Percentiles rank a stretch among this genome's conserved stretches.
These are phyloP conservation scores for Solea solea DNA, from an alignment of 2,113 vertebrate genomes.

Conservation along the genomic window DNA sequence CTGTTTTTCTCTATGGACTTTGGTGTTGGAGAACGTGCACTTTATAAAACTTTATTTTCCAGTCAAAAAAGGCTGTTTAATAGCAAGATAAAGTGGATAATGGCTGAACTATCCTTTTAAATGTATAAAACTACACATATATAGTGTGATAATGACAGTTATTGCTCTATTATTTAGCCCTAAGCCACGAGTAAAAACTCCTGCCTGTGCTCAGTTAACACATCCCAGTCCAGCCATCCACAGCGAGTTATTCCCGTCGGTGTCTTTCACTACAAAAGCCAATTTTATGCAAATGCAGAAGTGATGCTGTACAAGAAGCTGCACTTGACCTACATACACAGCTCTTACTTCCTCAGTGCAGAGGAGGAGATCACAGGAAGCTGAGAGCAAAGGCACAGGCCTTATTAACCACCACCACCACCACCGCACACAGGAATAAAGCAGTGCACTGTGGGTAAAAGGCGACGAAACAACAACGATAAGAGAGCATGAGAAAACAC, in stretches of 20 bases:
- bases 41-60: too few species aligned
- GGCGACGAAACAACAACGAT: constrained; percentile 1
- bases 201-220: background rate
- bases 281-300: constrained; percentile 70
- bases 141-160: too few species aligned
- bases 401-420: constrained; percentile 47
- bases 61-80: too few species aligned
- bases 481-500: background rate
- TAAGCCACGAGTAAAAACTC: too few species aligned
- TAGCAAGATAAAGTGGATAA: too few species aligned
- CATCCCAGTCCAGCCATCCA: constrained; percentile 34
- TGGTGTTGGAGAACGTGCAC: too few species aligned
- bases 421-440: constrained; percentile 39
- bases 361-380: constrained; percentile 65
- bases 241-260: constrained; percentile 16
- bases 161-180: too few species aligned
- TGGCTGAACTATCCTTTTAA: too few species aligned
- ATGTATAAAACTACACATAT: too few species aligned
- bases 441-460: constrained; percentile 23
- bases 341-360: constrained; percentile 51
- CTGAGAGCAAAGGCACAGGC: constrained; percentile 43
- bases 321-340: constrained; percentile 77
- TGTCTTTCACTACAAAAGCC: constrained; percentile 29
- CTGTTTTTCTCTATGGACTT: too few species aligned
- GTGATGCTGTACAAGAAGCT: constrained; percentile 59